Evolutionary conservation across 2,113 vertebrate species (phyloP).

Genomic region (Microcebus jonahi): DNA sequence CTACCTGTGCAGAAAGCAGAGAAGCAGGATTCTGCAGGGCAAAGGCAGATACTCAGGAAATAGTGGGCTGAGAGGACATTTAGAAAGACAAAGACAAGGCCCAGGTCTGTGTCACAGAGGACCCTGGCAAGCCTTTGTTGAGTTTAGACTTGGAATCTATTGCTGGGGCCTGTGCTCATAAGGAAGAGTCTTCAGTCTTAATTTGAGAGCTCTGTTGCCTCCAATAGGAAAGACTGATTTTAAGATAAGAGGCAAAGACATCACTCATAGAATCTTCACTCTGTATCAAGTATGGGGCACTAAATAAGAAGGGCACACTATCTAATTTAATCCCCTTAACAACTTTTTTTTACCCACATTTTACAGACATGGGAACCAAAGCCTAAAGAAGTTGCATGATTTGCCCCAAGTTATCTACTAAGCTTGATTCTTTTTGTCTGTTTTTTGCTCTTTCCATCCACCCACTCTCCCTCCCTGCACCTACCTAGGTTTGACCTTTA

Average conservation of each 20-base stretch:
- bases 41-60: slow-evolving; percentile 19
- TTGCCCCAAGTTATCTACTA: background rate
- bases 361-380: slow-evolving; percentile 20
- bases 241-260: background rate
- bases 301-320: background rate
- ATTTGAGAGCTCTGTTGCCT: background rate
- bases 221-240: background rate
- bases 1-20: slow-evolving; percentile 50
- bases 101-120: background rate
- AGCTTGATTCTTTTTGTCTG: background rate
- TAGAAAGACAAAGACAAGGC: slow-evolving; percentile 41
- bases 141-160: background rate
- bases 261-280: background rate
- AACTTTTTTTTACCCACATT: background rate
- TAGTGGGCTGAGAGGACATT: background rate
- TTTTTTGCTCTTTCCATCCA: background rate
- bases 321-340: slow-evolving; percentile 23
- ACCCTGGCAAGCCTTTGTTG: background rate
- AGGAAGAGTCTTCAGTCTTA: background rate
- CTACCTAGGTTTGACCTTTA: background rate
- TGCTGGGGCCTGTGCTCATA: background rate
- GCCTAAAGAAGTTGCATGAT: background rate
- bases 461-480: background rate
- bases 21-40: background rate
- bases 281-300: background rate